Evolutionary conservation across 2,113 vertebrate genomes (phyloP).

Genomic region (Oncorhynchus nerka): DNA sequence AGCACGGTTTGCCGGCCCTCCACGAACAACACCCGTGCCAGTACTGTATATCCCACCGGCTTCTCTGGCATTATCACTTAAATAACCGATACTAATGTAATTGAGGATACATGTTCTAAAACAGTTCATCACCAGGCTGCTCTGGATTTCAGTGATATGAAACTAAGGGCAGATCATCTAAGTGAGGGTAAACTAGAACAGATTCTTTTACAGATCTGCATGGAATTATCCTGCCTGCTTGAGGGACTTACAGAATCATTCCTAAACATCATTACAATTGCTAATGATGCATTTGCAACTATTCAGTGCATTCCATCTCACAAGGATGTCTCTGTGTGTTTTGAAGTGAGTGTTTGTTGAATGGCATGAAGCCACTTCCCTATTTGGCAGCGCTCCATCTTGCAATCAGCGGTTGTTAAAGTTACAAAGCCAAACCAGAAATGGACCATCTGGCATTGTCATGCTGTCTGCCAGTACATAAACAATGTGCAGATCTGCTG

Average conservation of each 20-base stretch:
- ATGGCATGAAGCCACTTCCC: slow-evolving; percentile 64
- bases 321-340: slow-evolving; percentile 40
- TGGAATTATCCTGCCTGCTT: slow-evolving; percentile 15
- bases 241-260: slow-evolving; percentile 18
- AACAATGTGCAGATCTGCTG: slow-evolving; percentile 13
- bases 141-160: background rate
- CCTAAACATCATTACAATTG: slow-evolving; percentile 33
- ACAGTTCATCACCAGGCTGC: background rate
- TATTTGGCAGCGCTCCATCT: slow-evolving; percentile 47
- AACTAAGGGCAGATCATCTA: background rate
- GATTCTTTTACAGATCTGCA: background rate
- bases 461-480: slow-evolving; percentile 6
- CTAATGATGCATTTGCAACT: slow-evolving; percentile 36
- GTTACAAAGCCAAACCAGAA: slow-evolving; percentile 64
- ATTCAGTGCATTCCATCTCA: slow-evolving; percentile 40
- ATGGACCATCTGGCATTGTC: slow-evolving; percentile 59
- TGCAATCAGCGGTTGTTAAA: slow-evolving; percentile 65
- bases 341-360: slow-evolving; percentile 33
- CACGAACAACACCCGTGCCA: too few relatives aligned
- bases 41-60: too few relatives aligned
- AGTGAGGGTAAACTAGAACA: background rate
- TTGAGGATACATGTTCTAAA: background rate
- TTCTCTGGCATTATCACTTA: too few relatives aligned
- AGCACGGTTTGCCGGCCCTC: too few relatives aligned
- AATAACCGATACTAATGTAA: background rate